Base-by-base conservation (phyloP, 2,888 invertebrate species). In the Anthoptus insignis region DNA sequence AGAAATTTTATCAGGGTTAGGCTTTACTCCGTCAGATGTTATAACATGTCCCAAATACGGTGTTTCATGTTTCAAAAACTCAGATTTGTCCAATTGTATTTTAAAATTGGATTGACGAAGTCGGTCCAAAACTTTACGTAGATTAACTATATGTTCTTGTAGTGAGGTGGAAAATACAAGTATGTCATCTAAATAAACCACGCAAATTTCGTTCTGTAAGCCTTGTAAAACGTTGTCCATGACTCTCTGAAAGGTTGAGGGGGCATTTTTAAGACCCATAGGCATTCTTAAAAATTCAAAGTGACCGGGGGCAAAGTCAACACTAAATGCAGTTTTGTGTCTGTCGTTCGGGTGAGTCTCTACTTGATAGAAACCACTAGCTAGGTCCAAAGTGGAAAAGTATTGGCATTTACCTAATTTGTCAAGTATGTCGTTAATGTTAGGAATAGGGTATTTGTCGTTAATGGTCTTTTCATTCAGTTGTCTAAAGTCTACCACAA, bases 101-200 rank as follows among this genome's bases (percentile, higher is more conserved):
- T 77, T 76, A 24, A 77, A 76, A 32, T 75, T 76, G 0, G 70
- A 69, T 6, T 75, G 71, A 1, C 71, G 16, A 0, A 75, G 50
- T 67, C 69, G 63, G 11, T 71, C 5, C 21, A 79, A 76, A 0
- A 79, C 75, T 29, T 69, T 72, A 39, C 68, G 61, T 0, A 77
- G 16, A 34, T 76, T 74, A 3, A 63, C 22, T 2, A 75, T 68
- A 39, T 77, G 76, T 60, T 77, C 76, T 37, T 79, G 74, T 0
- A 77, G 60, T 0, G 73, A 72, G 1, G 72, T 73, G 13, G 69
- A 72, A 27, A 71, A 77, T 1, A 80, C 71, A 6, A 82, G 68
- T 0, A 81, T 77, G 45, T 82, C 81, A 52, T 81, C 81, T 0
- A 80, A 22, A 49, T 81, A 81, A 0, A 76, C 76, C 0, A 76